These are phyloP conservation scores for Marronus borbonicus DNA, from an alignment of 2,888 invertebrate genomes.

Conservation along the genomic window DNA sequence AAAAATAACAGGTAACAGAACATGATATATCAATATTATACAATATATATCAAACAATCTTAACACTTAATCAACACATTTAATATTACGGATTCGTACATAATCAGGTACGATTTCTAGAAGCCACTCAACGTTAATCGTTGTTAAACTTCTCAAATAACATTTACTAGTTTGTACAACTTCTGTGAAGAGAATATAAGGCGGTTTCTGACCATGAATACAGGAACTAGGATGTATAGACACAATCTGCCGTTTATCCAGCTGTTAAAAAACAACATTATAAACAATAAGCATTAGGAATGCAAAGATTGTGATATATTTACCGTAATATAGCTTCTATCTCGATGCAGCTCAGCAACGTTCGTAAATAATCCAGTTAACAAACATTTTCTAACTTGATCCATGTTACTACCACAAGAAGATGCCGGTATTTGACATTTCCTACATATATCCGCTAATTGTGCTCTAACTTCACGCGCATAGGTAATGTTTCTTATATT, in stretches of 20 bases:
- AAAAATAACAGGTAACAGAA: constrained; percentile 5
- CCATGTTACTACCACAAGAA: constrained; percentile 78
- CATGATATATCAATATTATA: background rate
- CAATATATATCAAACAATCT: background rate
- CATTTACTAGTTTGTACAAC: constrained; percentile 88
- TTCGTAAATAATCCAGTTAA: constrained; percentile 89
- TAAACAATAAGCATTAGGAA: background rate
- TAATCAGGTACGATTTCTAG: constrained; percentile 74
- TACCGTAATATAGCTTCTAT: constrained; percentile 81
- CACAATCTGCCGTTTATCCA: constrained; percentile 79
- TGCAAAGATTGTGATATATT: constrained; percentile 59
- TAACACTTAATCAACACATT: constrained; percentile 39
- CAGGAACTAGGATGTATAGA: constrained; percentile 89
- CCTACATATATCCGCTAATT: constrained; percentile 82
- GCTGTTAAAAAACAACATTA: constrained; percentile 68
- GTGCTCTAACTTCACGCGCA: constrained; percentile 85
- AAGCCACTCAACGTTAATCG: constrained; percentile 88
- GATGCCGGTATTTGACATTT: constrained; percentile 75
- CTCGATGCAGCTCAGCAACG: constrained; percentile 84
- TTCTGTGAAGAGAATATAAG: constrained; percentile 87
- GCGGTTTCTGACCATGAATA: constrained; percentile 81
- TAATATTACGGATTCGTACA: constrained; percentile 51
- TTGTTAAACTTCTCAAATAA: constrained; percentile 85
- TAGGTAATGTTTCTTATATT: constrained; percentile 87
- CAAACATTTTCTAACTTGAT: constrained; percentile 84